phyloP scores from a whole-genome alignment of 2,113 vertebrate genomes.

The Nyctibius bracteatus region DNA sequence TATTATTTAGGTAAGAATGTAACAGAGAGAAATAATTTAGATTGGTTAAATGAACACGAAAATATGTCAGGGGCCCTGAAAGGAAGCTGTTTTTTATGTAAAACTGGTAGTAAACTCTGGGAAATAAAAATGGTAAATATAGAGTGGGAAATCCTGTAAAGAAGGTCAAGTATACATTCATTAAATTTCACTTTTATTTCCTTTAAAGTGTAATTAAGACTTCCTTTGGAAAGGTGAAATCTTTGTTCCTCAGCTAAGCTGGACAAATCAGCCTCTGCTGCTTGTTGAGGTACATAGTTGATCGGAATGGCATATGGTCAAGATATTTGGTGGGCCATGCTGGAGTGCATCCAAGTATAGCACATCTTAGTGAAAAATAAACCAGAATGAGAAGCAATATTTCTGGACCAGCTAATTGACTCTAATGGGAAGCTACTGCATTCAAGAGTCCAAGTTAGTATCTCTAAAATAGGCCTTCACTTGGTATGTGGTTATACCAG shows the following conservation, averaged over 20 bases:
- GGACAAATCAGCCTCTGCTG: neutral
- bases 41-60: neutral
- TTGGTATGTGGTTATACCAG: neutral
- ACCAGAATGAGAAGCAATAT: neutral
- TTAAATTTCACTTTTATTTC: neutral
- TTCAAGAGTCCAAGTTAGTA: neutral
- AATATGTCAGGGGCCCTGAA: neutral
- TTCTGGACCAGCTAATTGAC: neutral
- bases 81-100: neutral
- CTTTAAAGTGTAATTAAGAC: neutral
- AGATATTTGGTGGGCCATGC: neutral
- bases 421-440: neutral
- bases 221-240: neutral
- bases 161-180: neutral
- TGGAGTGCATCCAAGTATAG: neutral
- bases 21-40: neutral
- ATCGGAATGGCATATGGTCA: neutral
- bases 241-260: neutral
- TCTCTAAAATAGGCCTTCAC: neutral
- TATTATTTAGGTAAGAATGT: neutral
- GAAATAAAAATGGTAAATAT: neutral
- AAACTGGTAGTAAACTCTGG: neutral
- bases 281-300: neutral
- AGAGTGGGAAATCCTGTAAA: neutral
- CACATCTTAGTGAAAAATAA: neutral